A percentile compares a stretch with the other conserved stretches of the same genome.
Conservation (phyloP, 2,797 vertebrate species). For the Simalia tracyae region DNA sequence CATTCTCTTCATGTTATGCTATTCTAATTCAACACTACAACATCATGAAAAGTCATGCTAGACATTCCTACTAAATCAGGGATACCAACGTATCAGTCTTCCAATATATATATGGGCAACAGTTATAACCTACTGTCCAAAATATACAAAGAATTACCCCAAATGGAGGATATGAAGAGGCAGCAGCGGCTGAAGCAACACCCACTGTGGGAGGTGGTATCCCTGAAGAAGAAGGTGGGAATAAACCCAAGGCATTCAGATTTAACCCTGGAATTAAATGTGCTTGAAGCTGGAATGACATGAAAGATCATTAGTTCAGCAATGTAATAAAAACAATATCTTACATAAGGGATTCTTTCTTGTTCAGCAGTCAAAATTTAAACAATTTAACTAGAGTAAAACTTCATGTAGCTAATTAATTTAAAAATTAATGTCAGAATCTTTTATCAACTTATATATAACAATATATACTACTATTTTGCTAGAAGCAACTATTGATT, state of each 20-base stretch:
- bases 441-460: not conserved
- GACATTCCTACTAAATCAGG: not conserved
- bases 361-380: not conserved
- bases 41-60: not conserved
- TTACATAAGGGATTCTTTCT: not conserved
- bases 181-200: slow-evolving; percentile 84
- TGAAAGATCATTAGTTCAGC: slow-evolving; percentile 47
- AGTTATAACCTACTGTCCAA: not conserved
- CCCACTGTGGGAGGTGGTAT: slow-evolving; percentile 89
- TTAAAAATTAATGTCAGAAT: not conserved
- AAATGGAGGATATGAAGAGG: slow-evolving; percentile 87
- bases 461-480: not conserved
- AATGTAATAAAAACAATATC: not conserved
- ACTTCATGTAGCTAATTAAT: not conserved
- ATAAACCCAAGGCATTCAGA: slow-evolving; percentile 94
- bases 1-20: not conserved
- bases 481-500: not conserved
- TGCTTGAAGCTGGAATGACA: slow-evolving; percentile 89
- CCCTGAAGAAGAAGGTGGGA: slow-evolving; percentile 88
- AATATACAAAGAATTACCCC: slow-evolving; percentile 80
- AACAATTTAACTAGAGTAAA: not conserved
- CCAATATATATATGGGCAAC: not conserved
- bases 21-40: not conserved
- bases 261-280: slow-evolving; percentile 98
- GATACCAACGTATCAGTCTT: not conserved